Evolutionary conservation across 2,797 vertebrate species (phyloP).

Genomic region (Erethizon dorsatum): DNA sequence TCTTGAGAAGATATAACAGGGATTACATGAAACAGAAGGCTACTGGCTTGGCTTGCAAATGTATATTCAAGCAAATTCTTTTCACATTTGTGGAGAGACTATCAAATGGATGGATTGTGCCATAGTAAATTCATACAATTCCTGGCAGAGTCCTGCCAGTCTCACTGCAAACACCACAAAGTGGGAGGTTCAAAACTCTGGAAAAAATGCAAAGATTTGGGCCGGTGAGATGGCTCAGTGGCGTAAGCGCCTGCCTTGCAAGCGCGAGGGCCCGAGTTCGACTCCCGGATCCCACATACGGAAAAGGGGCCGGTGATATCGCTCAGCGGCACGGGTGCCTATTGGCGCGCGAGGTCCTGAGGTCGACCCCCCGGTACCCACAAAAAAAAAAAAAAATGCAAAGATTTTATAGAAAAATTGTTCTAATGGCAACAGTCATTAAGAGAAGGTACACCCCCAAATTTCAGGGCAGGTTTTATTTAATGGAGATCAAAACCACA

Average conservation of each 20-base stretch:
- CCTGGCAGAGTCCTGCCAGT: neutral
- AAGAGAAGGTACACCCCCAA: neutral
- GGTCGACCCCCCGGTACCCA: too few species aligned
- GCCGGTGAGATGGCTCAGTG: too few species aligned
- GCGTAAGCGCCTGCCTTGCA: too few species aligned
- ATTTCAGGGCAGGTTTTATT: constrained; percentile 41
- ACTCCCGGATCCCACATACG: too few species aligned
- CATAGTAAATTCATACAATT: neutral
- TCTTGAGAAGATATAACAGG: neutral
- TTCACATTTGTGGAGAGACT: neutral
- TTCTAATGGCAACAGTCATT: neutral
- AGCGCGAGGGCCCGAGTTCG: too few species aligned
- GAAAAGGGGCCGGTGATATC: too few species aligned
- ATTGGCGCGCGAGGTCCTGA: too few species aligned
- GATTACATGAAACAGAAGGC: neutral
- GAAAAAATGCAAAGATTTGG: neutral
- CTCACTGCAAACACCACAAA: neutral
- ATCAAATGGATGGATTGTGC: neutral
- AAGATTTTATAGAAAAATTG: constrained; percentile 21
- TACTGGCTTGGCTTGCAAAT: neutral
- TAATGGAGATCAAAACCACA: neutral
- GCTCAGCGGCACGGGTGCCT: too few species aligned
- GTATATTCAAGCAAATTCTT: neutral
- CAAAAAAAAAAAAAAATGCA: constrained; percentile 7
- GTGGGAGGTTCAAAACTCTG: constrained; percentile 40